Conservation (phyloP, 2,113 vertebrate genomes). For the Haplotaxodon microlepis region DNA sequence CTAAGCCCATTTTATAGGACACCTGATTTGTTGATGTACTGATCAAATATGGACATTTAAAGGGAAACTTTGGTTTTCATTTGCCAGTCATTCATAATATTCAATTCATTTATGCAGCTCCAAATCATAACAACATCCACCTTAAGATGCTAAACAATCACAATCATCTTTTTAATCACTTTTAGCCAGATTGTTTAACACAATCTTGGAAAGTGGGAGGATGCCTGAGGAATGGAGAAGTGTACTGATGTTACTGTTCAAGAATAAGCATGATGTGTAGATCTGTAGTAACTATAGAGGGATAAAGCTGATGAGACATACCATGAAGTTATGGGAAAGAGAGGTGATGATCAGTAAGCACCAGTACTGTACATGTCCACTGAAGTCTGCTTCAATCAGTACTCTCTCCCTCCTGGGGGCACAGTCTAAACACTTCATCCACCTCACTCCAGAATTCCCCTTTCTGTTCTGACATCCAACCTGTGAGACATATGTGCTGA, state of each 20-base stretch:
- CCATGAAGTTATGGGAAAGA: neutral
- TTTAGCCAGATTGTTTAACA: neutral
- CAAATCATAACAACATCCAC: neutral
- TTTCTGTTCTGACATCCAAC: neutral
- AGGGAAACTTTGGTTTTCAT: neutral
- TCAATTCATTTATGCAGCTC: neutral
- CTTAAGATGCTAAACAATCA: neutral
- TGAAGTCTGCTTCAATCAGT: neutral
- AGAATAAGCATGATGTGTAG: neutral
- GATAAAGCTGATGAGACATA: neutral
- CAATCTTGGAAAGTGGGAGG: neutral
- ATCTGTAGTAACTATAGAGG: neutral
- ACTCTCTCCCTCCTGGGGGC: neutral
- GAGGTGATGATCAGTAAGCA: neutral
- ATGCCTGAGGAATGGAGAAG: neutral
- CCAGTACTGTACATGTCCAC: neutral
- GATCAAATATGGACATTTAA: neutral
- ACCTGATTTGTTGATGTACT: neutral
- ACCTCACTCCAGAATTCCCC: neutral
- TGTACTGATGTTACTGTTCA: neutral
- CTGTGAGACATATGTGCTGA: neutral
- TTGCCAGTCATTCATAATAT: neutral
- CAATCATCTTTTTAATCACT: neutral
- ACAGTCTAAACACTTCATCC: neutral
- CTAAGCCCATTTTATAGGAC: neutral